Percentiles rank a stretch among this genome's conserved stretches.
Evolutionary conservation across 2,888 invertebrate species (phyloP).

Genomic region (Chrysopilus asiliformis): DNA sequence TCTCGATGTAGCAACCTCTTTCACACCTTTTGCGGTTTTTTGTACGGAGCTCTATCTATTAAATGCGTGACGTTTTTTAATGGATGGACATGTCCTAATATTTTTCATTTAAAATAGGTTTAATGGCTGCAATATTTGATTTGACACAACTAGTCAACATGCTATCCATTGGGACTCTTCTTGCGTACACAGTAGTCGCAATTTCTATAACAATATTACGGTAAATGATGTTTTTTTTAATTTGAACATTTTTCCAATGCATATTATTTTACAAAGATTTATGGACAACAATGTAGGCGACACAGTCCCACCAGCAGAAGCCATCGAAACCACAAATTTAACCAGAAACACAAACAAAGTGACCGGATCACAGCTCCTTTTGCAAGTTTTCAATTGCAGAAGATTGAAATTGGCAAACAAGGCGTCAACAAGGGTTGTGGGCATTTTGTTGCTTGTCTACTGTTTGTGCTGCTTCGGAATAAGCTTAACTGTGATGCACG

Average conservation of each 20-base stretch:
- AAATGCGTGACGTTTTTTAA: not conserved
- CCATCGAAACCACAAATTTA: conserved; percentile 5
- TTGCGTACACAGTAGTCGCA: conserved; percentile 83
- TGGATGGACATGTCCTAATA: not conserved
- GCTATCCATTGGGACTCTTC: conserved; percentile 78
- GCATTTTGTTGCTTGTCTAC: conserved; percentile 23
- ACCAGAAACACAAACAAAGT: conserved; percentile 2
- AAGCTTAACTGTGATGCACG: conserved; percentile 26
- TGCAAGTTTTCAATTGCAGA: conserved; percentile 27
- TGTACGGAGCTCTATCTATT: too few relatives aligned
- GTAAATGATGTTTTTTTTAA: too few relatives aligned
- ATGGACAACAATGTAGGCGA: conserved; percentile 21
- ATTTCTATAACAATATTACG: conserved; percentile 71
- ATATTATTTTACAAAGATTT: conserved; percentile 17
- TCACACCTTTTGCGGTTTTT: too few relatives aligned
- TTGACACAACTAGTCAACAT: conserved; percentile 73
- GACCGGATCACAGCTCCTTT: conserved; percentile 13
- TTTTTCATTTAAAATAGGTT: conserved; percentile 36
- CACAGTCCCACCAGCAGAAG: conserved; percentile 1
- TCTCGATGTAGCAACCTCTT: too few relatives aligned
- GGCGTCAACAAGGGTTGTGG: conserved; percentile 27
- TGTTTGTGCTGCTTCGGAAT: conserved; percentile 27
- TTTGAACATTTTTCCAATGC: too few relatives aligned
- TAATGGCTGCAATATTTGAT: conserved; percentile 72
- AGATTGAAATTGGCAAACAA: conserved; percentile 21